These are phyloP conservation scores for Mimachlamys varia DNA, from an alignment of 2,888 invertebrate genomes.

Conservation along the genomic window DNA sequence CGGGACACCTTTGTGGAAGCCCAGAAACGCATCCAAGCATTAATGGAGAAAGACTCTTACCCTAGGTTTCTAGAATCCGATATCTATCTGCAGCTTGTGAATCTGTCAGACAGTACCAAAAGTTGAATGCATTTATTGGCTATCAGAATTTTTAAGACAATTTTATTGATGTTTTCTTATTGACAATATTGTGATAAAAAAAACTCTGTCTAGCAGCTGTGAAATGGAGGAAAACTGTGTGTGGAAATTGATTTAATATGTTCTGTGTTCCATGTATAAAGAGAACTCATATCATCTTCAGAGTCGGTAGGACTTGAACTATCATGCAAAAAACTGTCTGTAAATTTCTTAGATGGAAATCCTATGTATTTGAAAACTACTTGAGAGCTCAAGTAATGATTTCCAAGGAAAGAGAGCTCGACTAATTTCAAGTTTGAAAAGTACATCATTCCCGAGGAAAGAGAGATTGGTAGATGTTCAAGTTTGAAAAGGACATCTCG, in stretches of 20 bases:
- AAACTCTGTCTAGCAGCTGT: neutral
- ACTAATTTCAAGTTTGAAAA: too few relatives aligned
- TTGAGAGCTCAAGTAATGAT: neutral
- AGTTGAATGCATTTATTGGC: neutral
- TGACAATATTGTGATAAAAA: neutral
- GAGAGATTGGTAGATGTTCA: neutral
- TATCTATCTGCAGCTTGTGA: conserved; percentile 80
- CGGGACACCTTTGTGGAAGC: conserved; percentile 83
- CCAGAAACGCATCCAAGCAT: conserved; percentile 83
- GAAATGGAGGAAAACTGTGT: neutral
- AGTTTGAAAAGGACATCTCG: too few relatives aligned
- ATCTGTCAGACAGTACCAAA: conserved; percentile 36
- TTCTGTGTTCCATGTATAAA: neutral
- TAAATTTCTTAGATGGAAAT: too few relatives aligned
- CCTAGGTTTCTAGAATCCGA: conserved; percentile 84
- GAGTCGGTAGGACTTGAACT: neutral
- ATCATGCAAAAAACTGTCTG: too few relatives aligned
- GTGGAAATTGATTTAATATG: neutral
- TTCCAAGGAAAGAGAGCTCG: neutral
- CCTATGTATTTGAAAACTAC: too few relatives aligned
- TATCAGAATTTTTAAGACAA: neutral
- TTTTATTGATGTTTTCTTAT: neutral
- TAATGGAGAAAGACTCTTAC: conserved; percentile 84
- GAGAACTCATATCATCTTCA: neutral
- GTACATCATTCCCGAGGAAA: neutral